phyloP scores from a whole-genome alignment of 2,888 invertebrate genomes.

The Chymomyza fuscimana region DNA sequence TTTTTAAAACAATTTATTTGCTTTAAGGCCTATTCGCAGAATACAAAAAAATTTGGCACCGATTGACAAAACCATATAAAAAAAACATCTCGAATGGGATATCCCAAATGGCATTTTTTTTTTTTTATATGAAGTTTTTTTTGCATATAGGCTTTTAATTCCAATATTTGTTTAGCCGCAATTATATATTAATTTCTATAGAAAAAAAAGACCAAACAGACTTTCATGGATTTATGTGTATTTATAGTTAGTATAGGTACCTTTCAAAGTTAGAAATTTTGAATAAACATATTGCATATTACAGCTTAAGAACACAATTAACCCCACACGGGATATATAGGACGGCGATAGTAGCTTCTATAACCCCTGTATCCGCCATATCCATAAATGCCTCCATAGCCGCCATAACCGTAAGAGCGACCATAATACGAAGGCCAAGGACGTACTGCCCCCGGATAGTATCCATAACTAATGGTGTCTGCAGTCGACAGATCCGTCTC shows the following conservation, averaged over 20 bases:
- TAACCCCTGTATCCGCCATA: slow-evolving; percentile 8
- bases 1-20: too few species aligned
- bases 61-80: too few species aligned
- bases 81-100: too few species aligned
- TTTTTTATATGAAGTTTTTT: too few species aligned
- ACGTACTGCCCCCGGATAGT: slow-evolving; percentile 35
- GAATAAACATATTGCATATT: neutral
- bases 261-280: neutral
- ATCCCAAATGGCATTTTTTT: too few species aligned
- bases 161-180: too few species aligned
- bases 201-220: neutral
- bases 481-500: slow-evolving; percentile 57
- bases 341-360: slow-evolving; percentile 49
- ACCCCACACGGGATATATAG: slow-evolving; percentile 63
- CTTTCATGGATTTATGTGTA: neutral
- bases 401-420: slow-evolving; percentile 54
- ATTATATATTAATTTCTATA: too few species aligned
- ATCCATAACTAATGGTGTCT: slow-evolving; percentile 57
- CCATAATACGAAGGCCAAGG: slow-evolving; percentile 40
- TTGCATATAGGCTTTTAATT: too few species aligned
- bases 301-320: slow-evolving; percentile 4
- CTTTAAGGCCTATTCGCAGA: too few species aligned
- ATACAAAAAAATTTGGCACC: too few species aligned
- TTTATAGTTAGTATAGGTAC: neutral
- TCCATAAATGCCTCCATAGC: slow-evolving; percentile 10